These are phyloP conservation scores for Muscicapa comitata DNA, from an alignment of 2,797 vertebrate species.

Conservation along the genomic window DNA sequence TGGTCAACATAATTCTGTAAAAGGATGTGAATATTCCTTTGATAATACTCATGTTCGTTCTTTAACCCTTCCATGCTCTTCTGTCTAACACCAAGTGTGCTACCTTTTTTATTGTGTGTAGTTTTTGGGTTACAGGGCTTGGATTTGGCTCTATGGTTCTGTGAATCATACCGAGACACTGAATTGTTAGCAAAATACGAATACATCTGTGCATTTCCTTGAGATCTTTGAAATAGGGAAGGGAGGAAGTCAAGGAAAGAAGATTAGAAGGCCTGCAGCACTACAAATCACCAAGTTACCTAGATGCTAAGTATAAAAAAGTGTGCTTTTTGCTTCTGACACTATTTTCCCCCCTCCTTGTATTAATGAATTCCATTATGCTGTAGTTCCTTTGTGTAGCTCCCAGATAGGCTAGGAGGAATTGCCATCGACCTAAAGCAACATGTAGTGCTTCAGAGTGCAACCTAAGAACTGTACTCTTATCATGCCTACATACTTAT, in stretches of 20 bases:
- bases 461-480: background rate
- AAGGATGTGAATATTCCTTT: slow-evolving; percentile 8
- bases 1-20: background rate
- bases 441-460: background rate
- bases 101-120: background rate
- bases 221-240: background rate
- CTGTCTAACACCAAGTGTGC: background rate
- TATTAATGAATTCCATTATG: background rate
- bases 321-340: background rate
- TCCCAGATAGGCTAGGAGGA: background rate
- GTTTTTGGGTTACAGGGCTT: background rate
- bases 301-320: background rate
- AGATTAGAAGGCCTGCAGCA: background rate
- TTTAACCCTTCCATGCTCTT: background rate
- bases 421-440: background rate
- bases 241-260: background rate
- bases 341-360: fast-evolving
- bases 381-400: background rate
- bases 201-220: background rate
- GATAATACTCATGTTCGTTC: background rate
- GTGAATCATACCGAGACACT: background rate
- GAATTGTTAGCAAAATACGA: background rate
- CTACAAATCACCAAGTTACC: background rate
- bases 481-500: background rate
- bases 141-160: background rate